Conservation (phyloP, 35 echinoderm and acorn worm genomes). For the Apostichopus californicus region DNA sequence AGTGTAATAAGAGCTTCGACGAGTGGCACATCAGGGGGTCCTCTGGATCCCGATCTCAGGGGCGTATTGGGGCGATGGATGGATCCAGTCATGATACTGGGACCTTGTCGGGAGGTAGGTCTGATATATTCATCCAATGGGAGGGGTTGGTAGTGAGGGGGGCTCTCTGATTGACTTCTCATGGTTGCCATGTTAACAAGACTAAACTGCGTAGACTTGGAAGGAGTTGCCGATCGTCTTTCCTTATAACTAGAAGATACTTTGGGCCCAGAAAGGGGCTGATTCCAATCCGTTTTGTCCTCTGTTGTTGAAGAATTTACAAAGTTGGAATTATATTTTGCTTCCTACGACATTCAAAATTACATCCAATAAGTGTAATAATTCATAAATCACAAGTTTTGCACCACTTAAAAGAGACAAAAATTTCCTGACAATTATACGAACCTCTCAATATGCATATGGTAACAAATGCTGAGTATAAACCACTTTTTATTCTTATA, state of each 20-base stretch:
- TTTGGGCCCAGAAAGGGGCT: not conserved
- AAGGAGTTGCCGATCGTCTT: constrained; percentile 11
- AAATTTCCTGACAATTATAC: too few relatives aligned
- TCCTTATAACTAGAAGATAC: not conserved
- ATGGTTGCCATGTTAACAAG: constrained; percentile 34
- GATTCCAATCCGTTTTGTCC: constrained; percentile 15
- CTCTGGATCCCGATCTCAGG: not conserved
- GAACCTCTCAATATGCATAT: too few relatives aligned
- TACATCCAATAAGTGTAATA: not conserved
- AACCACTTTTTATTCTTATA: too few relatives aligned
- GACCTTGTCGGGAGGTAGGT: constrained; percentile 30
- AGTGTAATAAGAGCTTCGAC: not conserved
- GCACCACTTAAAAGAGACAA: too few relatives aligned
- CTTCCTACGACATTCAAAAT: not conserved
- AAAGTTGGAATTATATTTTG: not conserved
- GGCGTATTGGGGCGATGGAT: not conserved
- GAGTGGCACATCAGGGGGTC: not conserved
- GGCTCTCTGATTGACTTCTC: constrained; percentile 34
- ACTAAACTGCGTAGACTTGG: constrained; percentile 27
- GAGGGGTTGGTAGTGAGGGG: constrained; percentile 38
- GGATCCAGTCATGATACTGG: constrained; percentile 50
- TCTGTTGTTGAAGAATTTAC: not conserved
- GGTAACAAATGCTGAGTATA: too few relatives aligned
- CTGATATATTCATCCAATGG: constrained; percentile 55
- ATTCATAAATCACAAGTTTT: too few relatives aligned